Evolutionary conservation across 2,888 invertebrate species (phyloP), one percentile per base, ranked within the genome.

Genomic region (Gonocerus acuteangulatus): DNA sequence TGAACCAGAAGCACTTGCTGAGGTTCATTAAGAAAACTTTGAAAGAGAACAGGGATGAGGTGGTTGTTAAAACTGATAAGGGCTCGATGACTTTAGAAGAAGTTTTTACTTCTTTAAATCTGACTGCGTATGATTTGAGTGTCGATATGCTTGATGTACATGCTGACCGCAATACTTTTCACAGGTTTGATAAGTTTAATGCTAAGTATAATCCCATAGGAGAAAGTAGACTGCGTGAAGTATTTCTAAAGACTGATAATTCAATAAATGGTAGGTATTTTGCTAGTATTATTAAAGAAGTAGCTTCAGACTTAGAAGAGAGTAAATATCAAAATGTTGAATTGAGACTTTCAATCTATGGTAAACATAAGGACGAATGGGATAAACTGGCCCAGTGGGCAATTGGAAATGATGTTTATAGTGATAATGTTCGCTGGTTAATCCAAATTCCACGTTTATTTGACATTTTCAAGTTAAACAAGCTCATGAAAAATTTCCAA

Each of bases 161-260:
- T 75, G 97, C 97, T 51, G 92, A 94, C 71, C 82, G 96, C 65
- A 96, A 99, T 76, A 99, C 96, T 32, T 99, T 97, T 78, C 96
- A 97, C 74, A 85, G 97, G 60, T 99, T 99, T 75, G 97, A 99
- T 77, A 97, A 97, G 76, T 99, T 99, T 80, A 97, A 97, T 76
- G 91, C 96, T 42, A 99, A 99, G 75, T 99, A 99, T 77, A 99
- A 99, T 78, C 99, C 99, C 0, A 94, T 99, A 70, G 99, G 99
- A 1, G 95, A 97, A 77, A 90, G 90, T 69, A 79, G 93, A 60
- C 80, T 96, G 62, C 79, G 99, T 19, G 97, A 99, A 76, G 96
- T 99, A 16, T 99, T 99, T 78, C 83, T 99, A 63, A 99, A 99
- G 78, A 96, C 97, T 0, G 97, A 99, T 74, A 99, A 99, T 77